These are phyloP conservation scores for Ommatoiulus sabulosus DNA, from an alignment of 2,888 invertebrate genomes.

Conservation along the genomic window DNA sequence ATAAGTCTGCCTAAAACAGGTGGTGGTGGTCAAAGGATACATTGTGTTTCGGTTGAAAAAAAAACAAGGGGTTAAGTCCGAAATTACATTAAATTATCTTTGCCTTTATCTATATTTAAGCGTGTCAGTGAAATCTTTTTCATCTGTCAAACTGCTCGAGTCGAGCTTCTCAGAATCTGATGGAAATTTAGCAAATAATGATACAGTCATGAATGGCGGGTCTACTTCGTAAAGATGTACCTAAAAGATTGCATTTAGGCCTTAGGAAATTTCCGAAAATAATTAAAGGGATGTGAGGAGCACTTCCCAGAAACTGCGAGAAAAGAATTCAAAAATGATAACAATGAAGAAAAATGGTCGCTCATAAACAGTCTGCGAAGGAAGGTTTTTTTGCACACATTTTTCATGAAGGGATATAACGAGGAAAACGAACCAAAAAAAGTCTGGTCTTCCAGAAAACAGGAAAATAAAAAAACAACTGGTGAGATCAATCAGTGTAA, in stretches of 20 bases:
- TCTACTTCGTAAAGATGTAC: neutral
- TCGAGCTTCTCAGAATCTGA: slow-evolving; percentile 22
- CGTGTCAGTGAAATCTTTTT: slow-evolving; percentile 43
- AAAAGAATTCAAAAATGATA: slow-evolving; percentile 35
- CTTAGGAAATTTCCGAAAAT: slow-evolving; percentile 43
- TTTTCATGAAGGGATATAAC: slow-evolving; percentile 14
- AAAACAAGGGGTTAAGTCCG: slow-evolving; percentile 27
- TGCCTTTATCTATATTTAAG: slow-evolving; percentile 35
- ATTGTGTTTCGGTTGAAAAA: neutral
- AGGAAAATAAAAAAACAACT: neutral
- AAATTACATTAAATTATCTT: slow-evolving; percentile 29
- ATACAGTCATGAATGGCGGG: neutral
- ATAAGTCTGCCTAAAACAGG: slow-evolving; percentile 24
- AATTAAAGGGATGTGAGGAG: slow-evolving; percentile 30
- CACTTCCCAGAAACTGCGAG: slow-evolving; percentile 2
- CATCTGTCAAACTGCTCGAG: neutral
- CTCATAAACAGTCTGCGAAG: slow-evolving; percentile 36
- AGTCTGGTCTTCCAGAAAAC: neutral
- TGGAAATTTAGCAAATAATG: slow-evolving; percentile 25
- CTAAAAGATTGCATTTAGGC: slow-evolving; percentile 4
- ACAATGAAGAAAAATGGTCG: slow-evolving; percentile 43
- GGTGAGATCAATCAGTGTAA: neutral
- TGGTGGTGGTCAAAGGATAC: slow-evolving; percentile 35
- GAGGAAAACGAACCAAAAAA: neutral
- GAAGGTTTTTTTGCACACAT: neutral